These are phyloP conservation scores for Notolepis coatsorum DNA, from an alignment of 2,797 vertebrate genomes.

Conservation along the genomic window DNA sequence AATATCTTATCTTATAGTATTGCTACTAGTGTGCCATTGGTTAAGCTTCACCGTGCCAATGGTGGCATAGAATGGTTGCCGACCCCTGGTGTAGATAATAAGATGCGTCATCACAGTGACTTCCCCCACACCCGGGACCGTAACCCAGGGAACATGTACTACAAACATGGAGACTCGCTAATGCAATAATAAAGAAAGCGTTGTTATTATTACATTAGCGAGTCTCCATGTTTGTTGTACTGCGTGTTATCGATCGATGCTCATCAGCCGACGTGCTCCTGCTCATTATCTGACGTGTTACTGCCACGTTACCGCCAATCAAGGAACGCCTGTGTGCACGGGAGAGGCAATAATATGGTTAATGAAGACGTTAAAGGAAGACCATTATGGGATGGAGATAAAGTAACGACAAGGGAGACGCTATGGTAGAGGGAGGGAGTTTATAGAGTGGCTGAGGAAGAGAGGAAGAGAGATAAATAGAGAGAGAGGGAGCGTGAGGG, in stretches of 20 bases:
- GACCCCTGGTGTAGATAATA: constrained; percentile 10
- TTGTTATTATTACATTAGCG: constrained; percentile 32
- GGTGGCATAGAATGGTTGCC: constrained; percentile 17
- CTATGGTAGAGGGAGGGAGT: constrained; percentile 22
- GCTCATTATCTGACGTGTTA: constrained; percentile 57
- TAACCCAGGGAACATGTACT: constrained; percentile 31
- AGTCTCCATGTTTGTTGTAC: constrained; percentile 6
- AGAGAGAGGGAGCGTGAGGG: background rate
- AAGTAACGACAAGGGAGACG: constrained; percentile 52
- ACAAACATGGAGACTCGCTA: constrained; percentile 18
- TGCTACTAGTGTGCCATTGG: too few relatives aligned
- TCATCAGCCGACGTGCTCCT: constrained; percentile 38
- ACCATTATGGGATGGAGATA: constrained; percentile 65
- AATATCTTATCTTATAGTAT: too few relatives aligned
- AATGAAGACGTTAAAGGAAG: constrained; percentile 72
- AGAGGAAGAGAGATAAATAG: background rate
- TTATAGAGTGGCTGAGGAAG: constrained; percentile 20
- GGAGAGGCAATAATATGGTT: constrained; percentile 63
- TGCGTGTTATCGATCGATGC: too few relatives aligned
- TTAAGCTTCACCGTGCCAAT: too few relatives aligned
- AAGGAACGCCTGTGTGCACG: constrained; percentile 24
- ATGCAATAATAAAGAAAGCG: constrained; percentile 41
- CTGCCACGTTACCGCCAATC: constrained; percentile 34
- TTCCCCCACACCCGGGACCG: background rate
- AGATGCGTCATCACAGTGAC: constrained; percentile 18